A percentile compares a stretch with the other conserved stretches of the same genome.
phyloP scores from a whole-genome alignment of 2,113 vertebrate species.

The Heterochromis multidens region DNA sequence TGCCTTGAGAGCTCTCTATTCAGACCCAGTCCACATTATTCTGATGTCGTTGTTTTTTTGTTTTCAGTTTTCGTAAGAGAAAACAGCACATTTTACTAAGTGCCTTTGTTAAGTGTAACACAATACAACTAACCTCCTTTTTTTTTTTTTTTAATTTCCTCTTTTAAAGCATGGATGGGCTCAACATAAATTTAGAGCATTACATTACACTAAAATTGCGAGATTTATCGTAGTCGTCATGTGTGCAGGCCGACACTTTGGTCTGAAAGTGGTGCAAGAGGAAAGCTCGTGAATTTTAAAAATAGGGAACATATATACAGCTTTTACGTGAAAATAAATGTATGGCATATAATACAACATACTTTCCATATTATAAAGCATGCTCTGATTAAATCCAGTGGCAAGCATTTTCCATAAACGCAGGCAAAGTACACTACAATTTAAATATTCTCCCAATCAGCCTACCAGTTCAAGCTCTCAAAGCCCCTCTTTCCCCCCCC shows the following conservation, averaged over 20 bases:
- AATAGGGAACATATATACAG: neutral
- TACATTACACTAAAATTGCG: neutral
- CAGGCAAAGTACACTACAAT: neutral
- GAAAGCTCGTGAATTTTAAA: neutral
- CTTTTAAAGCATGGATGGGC: neutral
- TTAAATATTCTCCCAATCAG: neutral
- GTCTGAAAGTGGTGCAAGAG: slow-evolving; percentile 15
- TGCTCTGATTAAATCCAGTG: neutral
- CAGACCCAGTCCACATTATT: neutral
- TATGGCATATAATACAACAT: neutral
- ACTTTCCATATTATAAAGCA: neutral
- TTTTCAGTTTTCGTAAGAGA: neutral
- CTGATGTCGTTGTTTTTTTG: too few relatives aligned
- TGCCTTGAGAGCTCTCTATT: neutral
- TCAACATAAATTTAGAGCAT: neutral
- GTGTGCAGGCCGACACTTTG: neutral
- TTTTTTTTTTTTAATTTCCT: too few relatives aligned
- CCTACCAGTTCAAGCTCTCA: neutral
- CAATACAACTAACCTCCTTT: neutral
- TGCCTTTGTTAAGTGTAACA: neutral
- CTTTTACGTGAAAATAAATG: neutral
- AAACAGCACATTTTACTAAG: neutral
- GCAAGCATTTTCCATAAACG: neutral
- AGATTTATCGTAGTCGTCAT: neutral
- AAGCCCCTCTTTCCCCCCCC: neutral